These are phyloP conservation scores for Pomacea maculata DNA, from an alignment of 1,140 invertebrate genomes.

Conservation along the genomic window DNA sequence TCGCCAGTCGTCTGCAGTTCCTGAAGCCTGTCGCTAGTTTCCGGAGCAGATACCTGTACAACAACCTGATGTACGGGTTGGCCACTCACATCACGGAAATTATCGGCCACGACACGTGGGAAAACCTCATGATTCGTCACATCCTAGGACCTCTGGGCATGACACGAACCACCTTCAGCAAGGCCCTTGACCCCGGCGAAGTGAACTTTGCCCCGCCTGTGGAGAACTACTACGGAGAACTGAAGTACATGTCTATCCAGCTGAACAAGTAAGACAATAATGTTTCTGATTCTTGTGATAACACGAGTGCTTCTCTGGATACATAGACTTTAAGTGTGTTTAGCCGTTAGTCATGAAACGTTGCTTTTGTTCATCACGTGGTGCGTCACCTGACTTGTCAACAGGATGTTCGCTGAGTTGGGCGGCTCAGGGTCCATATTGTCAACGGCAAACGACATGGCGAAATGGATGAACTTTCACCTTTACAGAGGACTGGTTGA, in stretches of 20 bases:
- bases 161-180: conserved; percentile 45
- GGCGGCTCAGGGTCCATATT: conserved; percentile 47
- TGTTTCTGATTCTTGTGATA: no score
- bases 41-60: conserved; percentile 47
- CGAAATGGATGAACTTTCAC: conserved; percentile 54
- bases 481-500: conserved; percentile 17
- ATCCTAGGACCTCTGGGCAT: conserved; percentile 49
- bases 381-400: neutral
- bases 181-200: conserved; percentile 22
- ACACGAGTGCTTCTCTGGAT: no score
- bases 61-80: conserved; percentile 54
- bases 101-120: conserved; percentile 35
- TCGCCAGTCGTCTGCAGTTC: conserved; percentile 39
- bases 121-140: conserved; percentile 38
- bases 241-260: neutral
- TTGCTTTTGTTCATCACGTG: no score
- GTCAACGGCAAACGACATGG: conserved; percentile 50
- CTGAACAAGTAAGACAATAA: neutral
- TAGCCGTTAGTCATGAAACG: no score
- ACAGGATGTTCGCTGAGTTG: conserved; percentile 43
- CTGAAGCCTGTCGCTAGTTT: conserved; percentile 39
- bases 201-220: conserved; percentile 33
- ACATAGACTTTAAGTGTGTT: no score
- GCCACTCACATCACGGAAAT: conserved; percentile 46
- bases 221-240: conserved; percentile 11